Conservation (phyloP, 2,888 invertebrate genomes). For the Epirrhoe tristata region DNA sequence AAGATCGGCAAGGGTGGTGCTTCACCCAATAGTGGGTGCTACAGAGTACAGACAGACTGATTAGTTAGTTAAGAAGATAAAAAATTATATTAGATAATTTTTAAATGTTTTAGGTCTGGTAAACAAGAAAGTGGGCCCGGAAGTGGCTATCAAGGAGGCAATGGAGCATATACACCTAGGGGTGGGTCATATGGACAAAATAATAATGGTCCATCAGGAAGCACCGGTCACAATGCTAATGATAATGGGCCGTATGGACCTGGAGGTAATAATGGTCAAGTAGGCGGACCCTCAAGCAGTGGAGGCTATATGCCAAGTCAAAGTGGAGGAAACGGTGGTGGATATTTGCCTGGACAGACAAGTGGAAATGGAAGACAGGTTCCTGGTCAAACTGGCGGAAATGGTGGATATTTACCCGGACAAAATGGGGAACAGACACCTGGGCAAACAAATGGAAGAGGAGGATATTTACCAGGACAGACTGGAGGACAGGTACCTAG, state of each 20-base stretch:
- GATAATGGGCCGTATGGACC: constrained; percentile 8
- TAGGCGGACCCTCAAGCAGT: constrained; percentile 25
- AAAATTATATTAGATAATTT: not conserved
- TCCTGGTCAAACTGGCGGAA: constrained; percentile 29
- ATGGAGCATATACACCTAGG: constrained; percentile 17
- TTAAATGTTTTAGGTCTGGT: constrained; percentile 41
- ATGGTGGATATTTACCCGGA: constrained; percentile 26
- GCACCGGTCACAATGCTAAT: constrained; percentile 8
- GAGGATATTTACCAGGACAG: constrained; percentile 37
- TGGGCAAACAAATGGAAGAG: no score
- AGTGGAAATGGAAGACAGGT: constrained; percentile 22
- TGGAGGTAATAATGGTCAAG: constrained; percentile 11
- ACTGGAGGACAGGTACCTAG: constrained; percentile 1
- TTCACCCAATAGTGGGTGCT: not conserved
- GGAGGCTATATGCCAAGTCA: constrained; percentile 35
- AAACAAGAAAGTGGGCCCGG: constrained; percentile 28
- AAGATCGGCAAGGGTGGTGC: not conserved
- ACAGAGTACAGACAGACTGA: not conserved
- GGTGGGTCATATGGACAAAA: constrained; percentile 5
- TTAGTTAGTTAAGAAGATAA: not conserved
- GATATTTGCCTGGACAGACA: constrained; percentile 36
- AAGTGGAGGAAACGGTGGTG: constrained; percentile 14
- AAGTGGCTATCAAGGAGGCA: constrained; percentile 30
- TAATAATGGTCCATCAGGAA: constrained; percentile 11
- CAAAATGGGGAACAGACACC: no score